These are phyloP conservation scores for Channallabes apus DNA, from an alignment of 2,797 vertebrate species.

Conservation along the genomic window DNA sequence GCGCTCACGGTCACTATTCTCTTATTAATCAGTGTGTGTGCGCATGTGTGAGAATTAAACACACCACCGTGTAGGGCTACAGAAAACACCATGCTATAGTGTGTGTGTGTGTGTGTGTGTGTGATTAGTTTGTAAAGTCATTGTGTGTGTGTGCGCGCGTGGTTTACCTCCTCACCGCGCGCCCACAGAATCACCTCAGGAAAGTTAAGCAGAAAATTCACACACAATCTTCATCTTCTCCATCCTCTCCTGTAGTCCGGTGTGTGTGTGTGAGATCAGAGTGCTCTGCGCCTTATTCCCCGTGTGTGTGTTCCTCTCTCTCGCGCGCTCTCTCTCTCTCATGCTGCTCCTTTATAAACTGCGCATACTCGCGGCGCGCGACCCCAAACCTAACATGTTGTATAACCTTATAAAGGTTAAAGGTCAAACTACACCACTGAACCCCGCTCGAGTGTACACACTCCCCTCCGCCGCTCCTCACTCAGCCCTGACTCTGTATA, in stretches of 20 bases:
- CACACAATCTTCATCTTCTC: neutral
- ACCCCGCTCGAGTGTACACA: neutral
- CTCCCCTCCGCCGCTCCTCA: neutral
- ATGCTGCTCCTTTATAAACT: constrained; percentile 21
- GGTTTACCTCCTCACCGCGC: neutral
- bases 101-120: too few species aligned
- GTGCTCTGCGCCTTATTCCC: neutral
- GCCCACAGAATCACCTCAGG: neutral
- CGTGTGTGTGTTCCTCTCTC: neutral
- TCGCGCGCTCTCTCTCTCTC: neutral
- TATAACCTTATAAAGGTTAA: neutral
- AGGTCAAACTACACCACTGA: neutral
- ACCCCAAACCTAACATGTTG: neutral
- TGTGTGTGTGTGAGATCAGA: neutral
- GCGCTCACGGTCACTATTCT: too few species aligned
- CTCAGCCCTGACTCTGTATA: accelerated
- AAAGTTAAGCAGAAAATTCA: neutral
- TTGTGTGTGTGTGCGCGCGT: too few species aligned
- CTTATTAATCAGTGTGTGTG: too few species aligned
- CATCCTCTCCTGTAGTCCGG: neutral
- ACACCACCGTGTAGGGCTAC: too few species aligned
- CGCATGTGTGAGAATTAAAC: too few species aligned
- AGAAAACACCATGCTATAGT: too few species aligned
- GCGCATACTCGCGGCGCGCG: constrained; percentile 22
- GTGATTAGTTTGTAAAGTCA: neutral